Base-by-base conservation (phyloP, 1,140 invertebrate genomes). In the Procambarus virginalis region DNA sequence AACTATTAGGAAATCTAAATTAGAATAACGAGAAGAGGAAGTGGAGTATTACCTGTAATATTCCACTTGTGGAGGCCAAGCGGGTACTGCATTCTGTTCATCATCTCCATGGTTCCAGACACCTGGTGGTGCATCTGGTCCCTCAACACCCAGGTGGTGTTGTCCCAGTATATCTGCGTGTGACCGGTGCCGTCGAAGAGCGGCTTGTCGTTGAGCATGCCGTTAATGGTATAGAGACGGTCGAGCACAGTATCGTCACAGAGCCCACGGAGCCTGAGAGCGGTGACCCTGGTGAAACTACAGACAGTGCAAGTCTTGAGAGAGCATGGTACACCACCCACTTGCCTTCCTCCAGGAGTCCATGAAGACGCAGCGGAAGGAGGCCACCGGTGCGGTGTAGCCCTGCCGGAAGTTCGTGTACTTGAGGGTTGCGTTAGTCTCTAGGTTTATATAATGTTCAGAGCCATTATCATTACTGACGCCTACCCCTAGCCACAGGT, bases 401-500 rank as follows among this genome's bases (percentile, higher is more conserved):
- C 91, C 91, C 2, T 55, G 17, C 8, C 86, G 79, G 79, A 92
- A 92, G 75, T 92, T 91, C 10, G 86, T 87, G 76, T 91, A 92
- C 5, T 76, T 17, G 3, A 91, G n/a, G 12, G 70, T 55, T 22
- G 49, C 51, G 58, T 92, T 86, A 9, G 81, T 88, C 10, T 89
- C 64, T 45, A 83, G 58, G 68, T 75, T 82, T 34, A 81, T 20
- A 73, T 84, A 90, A 12, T 14, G 6, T 81, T 73, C 85, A 8
- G 75, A 34, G 12, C 48, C 83, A 48, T 83, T 73, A 20, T 60
- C 48, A 14, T n/a, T 5, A 3, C n/a, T 34, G 34, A 75, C 81
- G 34, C 46, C 20, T 12, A 91, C 55, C n/a, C 89, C 91, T 49
- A 92, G 64, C 89, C 86, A 92, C 77, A 91, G 73, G 78, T 89